Base-by-base conservation (phyloP, 2,797 vertebrate genomes). In the Clarias laeviceps region DNA sequence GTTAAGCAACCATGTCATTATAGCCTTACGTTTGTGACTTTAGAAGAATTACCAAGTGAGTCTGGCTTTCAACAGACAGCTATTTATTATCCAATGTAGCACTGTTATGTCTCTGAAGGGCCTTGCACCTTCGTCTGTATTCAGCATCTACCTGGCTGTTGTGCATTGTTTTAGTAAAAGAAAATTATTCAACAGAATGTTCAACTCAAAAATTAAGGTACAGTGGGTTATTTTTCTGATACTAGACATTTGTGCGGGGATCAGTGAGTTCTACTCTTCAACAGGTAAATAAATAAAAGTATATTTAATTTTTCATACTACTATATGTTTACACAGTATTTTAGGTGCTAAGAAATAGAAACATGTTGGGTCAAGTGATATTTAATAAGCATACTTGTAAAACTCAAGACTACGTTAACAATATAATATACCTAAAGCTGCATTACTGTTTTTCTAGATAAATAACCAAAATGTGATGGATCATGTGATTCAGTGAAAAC, bases 241-340 rank as follows among this genome's bases (percentile, higher is more conserved):
- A n/a, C 84, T 84, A 82, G 81, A 82, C 22, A 15, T 20, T 86
- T 87, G 84, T 80, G 50, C 18, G 72, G 86, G 57, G 62, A 37
- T 80, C 9, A 64, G 80, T 59, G 89, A 91, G 80, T 87, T 91
- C 80, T 91, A 89, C 84, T 89, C 88, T 34, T 91, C 91, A 20
- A 90, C 89, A 83, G 91, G 91, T 91, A 90, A 54, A 20, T 14
- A 56, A 37, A 57, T 29, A 1, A 27, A 72, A 70, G 72, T 27
- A 77, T 18, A 12, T 15, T 77, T 18, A 24, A 11, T 68, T 66
- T 24, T 34, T 22, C 15, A 76, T 59, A 56, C 7, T 20, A 45
- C 45, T 45, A 9, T 45, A 70, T 70, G 69, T 14, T 72, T 72
- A 72, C 34, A 72, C 12, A n/a, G 37, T 72, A 73, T 50, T 73